Evolutionary conservation across 2,888 invertebrate species (phyloP).

Genomic region (Agonopterix arenella): DNA sequence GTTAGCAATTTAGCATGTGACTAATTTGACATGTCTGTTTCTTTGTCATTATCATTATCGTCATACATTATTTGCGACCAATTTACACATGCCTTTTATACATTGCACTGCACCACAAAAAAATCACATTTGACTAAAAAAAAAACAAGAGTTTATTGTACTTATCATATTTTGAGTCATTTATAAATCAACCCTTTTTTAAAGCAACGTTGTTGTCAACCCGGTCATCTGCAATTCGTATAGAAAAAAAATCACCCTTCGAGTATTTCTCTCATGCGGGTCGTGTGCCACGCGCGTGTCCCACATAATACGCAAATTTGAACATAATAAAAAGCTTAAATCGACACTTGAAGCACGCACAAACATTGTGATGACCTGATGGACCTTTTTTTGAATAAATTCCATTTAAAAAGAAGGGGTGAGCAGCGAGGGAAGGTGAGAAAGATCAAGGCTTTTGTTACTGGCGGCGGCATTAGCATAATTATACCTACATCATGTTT

Average conservation of each 20-base stretch:
- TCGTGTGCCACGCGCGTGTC: constrained; percentile 69
- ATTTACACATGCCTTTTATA: neutral
- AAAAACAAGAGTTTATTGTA: too few species aligned
- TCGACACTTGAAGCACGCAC: constrained; percentile 46
- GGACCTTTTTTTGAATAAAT: constrained; percentile 25
- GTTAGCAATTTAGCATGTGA: too few species aligned
- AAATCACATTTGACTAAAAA: too few species aligned
- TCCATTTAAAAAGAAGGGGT: constrained; percentile 9
- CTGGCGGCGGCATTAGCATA: too few species aligned
- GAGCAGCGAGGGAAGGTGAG: constrained; percentile 41
- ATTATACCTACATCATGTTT: constrained; percentile 22
- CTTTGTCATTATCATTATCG: constrained; percentile 7
- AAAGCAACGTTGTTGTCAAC: constrained; percentile 13
- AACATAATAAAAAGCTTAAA: constrained; percentile 52
- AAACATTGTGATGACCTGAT: constrained; percentile 34
- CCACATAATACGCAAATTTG: constrained; percentile 65
- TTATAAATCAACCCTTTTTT: too few species aligned
- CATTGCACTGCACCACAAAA: too few species aligned
- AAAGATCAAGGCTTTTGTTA: constrained; percentile 41
- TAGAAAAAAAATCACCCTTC: constrained; percentile 32
- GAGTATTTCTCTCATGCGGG: constrained; percentile 49
- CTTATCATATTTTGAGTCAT: too few species aligned
- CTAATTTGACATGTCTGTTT: neutral
- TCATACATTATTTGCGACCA: neutral
- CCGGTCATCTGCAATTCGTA: constrained; percentile 46